phyloP scores from a whole-genome alignment of 2,113 vertebrate genomes.

The Mobula birostris region DNA sequence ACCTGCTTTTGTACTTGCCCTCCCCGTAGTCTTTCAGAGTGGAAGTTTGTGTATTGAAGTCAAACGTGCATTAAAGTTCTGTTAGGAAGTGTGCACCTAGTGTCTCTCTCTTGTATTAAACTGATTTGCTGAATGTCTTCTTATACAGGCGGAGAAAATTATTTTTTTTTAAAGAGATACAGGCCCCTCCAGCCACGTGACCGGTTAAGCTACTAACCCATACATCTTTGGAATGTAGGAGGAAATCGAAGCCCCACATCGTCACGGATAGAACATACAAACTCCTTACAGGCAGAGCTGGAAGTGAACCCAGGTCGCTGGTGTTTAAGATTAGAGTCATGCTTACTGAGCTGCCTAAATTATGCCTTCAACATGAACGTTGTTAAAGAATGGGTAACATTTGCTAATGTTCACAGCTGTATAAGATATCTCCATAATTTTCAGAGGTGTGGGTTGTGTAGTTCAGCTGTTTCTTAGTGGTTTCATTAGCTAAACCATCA shows the following conservation, averaged over 20 bases:
- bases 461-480: too few relatives aligned
- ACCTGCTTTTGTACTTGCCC: slow-evolving; percentile 26
- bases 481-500: too few relatives aligned
- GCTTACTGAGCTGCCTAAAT: too few relatives aligned
- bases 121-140: too few relatives aligned
- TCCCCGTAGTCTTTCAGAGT: background rate
- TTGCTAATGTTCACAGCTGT: background rate
- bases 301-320: too few relatives aligned
- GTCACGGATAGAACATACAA: too few relatives aligned
- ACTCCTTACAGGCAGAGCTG: too few relatives aligned
- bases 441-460: background rate
- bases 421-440: background rate
- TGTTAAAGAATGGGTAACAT: background rate
- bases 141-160: background rate
- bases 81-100: background rate
- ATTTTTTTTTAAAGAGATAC: background rate
- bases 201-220: too few relatives aligned
- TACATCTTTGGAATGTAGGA: too few relatives aligned
- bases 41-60: slow-evolving; percentile 35
- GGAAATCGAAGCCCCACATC: too few relatives aligned
- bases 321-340: too few relatives aligned
- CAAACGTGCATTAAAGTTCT: slow-evolving; percentile 36
- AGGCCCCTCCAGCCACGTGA: too few relatives aligned
- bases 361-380: background rate
- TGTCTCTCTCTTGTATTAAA: slow-evolving; percentile 22